phyloP scores from a whole-genome alignment of 2,797 vertebrate species.

The Orestias chungarensis region DNA sequence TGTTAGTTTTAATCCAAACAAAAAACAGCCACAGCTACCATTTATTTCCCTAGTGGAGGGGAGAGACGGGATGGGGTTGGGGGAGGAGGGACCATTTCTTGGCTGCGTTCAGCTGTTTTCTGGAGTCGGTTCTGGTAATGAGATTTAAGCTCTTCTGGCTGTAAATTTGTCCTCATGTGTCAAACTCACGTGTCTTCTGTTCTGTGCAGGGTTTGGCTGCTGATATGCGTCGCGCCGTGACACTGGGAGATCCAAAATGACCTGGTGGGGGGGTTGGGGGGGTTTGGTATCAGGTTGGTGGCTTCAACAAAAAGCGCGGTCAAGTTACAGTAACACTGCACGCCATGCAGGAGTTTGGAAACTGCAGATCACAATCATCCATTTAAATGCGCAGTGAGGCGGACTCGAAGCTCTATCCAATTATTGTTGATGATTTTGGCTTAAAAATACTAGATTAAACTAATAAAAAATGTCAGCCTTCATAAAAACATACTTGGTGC shows the following conservation, averaged over 20 bases:
- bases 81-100: not conserved
- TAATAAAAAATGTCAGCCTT: no score
- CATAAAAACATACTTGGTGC: no score
- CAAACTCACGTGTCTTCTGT: conserved; percentile 83
- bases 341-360: conserved; percentile 62
- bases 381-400: not conserved
- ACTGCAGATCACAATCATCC: conserved; percentile 4
- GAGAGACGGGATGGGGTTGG: not conserved
- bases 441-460: no score
- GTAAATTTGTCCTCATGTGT: conserved; percentile 18
- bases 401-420: not conserved
- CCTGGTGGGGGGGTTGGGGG: conserved; percentile 64
- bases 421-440: no score
- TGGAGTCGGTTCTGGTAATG: not conserved
- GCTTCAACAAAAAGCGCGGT: conserved; percentile 32
- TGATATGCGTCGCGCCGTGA: conserved; percentile 81
- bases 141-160: conserved; percentile 6
- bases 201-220: conserved; percentile 85
- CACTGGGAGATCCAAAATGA: conserved; percentile 86
- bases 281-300: conserved; percentile 49
- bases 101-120: conserved; percentile 5
- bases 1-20: conserved; percentile 36
- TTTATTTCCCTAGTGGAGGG: conserved; percentile 4
- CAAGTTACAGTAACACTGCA: conserved; percentile 41
- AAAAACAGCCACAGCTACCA: not conserved